Base-by-base conservation (phyloP, 2,113 vertebrate genomes). In the Pseudolaguvia tuberculata region DNA sequence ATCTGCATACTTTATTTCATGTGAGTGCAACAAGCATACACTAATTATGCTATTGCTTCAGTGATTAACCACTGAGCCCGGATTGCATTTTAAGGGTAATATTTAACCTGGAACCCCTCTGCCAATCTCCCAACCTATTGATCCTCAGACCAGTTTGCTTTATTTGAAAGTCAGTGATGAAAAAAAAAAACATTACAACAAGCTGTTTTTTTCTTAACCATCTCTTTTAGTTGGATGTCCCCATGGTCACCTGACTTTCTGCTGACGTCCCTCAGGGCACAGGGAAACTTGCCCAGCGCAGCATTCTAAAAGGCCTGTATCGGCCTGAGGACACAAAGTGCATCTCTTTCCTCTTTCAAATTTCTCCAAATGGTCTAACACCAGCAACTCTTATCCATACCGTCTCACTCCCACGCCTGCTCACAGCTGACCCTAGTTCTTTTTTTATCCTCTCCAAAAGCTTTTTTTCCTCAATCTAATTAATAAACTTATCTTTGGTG, bases 401-500 rank as follows among this genome's bases (percentile, higher is more conserved):
- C 13, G 21, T 55, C 63, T 68, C 31, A 50, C 48, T 47, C 47
- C 4, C 55, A 59, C 25, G 17, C 13, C 42, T 35, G 18, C 67
- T 72, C 78, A 56, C 65, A 78, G 75, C 66, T 76, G 67, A 70
- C 55, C 56, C 1, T 20, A 20, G 39, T 42, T 9, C 39, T 9
- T 42, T 61, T 76, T 62, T 69, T 77, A 82, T 81, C 69, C 42
- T 73, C 59, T 80, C 84, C 58, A 58, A 82, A 78, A 12, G 68
- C 71, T 82, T 86, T 84, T 82, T 81, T 82, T 86, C 84, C 59
- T 83, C 72, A 76, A 84, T 85, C 87, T 88, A 89, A 91, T 90
- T 89, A 90, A 90, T 89, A 89, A 77, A 84, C 81, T 84, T 84
- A 82, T 92, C 87, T 88, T 84, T 86, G 86, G 87, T 86, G 85